These are phyloP conservation scores for Abrostola tripartita DNA, from an alignment of 2,888 invertebrate species.

Conservation along the genomic window DNA sequence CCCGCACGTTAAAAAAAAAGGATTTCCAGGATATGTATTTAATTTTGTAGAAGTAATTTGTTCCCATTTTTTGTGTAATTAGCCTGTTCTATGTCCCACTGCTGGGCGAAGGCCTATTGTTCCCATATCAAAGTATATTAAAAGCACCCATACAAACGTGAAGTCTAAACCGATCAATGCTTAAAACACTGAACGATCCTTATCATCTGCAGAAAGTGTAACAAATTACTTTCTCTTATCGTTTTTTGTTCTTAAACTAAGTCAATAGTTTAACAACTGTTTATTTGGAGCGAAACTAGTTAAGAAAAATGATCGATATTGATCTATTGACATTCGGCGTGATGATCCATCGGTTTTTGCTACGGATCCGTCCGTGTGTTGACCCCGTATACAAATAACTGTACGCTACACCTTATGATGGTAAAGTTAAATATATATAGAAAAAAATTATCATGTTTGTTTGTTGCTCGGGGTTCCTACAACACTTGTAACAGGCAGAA, in stretches of 20 bases:
- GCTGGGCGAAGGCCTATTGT: too few species aligned
- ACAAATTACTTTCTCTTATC: conserved; percentile 38
- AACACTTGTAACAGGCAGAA: too few species aligned
- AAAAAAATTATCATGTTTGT: neutral
- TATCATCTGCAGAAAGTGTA: conserved; percentile 22
- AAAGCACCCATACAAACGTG: neutral
- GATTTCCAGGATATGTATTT: too few species aligned
- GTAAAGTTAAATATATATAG: conserved; percentile 26
- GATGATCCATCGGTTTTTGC: conserved; percentile 55
- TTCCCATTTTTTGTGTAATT: too few species aligned
- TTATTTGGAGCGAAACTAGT: conserved; percentile 32
- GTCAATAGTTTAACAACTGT: conserved; percentile 39
- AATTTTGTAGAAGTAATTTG: too few species aligned
- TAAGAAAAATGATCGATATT: conserved; percentile 37
- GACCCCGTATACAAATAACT: conserved; percentile 63
- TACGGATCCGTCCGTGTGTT: conserved; percentile 39
- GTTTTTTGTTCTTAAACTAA: conserved; percentile 29
- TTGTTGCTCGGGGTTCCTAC: neutral
- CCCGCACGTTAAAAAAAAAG: too few species aligned
- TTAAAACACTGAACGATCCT: neutral
- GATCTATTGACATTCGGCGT: conserved; percentile 48
- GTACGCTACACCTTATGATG: conserved; percentile 52
- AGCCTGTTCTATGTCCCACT: too few species aligned
- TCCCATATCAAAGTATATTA: too few species aligned
- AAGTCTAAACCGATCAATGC: neutral